Evolutionary conservation across 2,888 invertebrate species (phyloP), one percentile per base, ranked within the genome.

Genomic region (Abrostola tripartita): DNA sequence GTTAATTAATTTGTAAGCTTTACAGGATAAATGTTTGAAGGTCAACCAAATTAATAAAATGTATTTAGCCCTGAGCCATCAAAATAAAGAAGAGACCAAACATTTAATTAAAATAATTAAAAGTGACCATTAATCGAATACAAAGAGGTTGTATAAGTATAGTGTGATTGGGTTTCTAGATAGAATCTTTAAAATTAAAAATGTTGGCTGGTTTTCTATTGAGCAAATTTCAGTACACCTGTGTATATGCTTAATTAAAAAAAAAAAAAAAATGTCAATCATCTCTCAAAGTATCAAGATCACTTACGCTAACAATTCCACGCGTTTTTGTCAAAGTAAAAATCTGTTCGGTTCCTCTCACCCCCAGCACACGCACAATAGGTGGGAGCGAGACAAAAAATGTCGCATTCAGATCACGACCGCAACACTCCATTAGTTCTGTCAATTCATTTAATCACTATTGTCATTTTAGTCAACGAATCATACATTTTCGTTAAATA

Each of bases 291-390:
- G 86, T 86, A 89, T 88, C 90, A 90, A 91, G 78, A 89, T 55
- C 10, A 54, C 36, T 67, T 35, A 49, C 59, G 38, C 65, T 53
- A 47, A 49, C 56, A 65, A 76, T 78, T 74, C 73, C 66, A 72
- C 73, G 76, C 77, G 78, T 82, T 85, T 86, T 86, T 83, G 82
- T 85, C 81, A 85, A 85, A 81, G 76, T 82, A 83, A 88, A 88
- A 85, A 85, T 85, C 80, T 68, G 76, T 81, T 74, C 69, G 70
- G 76, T 85, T 88, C 90, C 90, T 90, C 90, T 91, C 90, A 90
- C 90, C 85, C 84, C 74, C 58, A 68, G 52, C 53, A 44, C 53
- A 65, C 41, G 56, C 36, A 14, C 10, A 5, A 0, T 57, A 49
- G 12, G 78, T 74, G 71, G 7, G 67, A 81, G 54, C 49, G 76